Base-by-base conservation (phyloP, 1,140 invertebrate species). In the Drosophila pruinosa region DNA sequence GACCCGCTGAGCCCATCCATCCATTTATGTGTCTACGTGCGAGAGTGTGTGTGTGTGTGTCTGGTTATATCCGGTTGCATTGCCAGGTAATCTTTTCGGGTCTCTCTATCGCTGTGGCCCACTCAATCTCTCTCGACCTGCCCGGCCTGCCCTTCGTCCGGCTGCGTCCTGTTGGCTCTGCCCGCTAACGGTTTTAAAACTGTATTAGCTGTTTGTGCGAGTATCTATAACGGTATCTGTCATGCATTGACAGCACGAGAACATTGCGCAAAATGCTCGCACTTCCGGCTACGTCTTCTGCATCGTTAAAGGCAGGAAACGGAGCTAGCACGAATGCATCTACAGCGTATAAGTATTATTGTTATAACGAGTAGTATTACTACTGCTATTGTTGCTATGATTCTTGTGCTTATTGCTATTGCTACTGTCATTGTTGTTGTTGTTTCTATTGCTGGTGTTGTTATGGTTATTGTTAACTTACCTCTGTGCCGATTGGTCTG, bases 401-500 rank as follows among this genome's bases (percentile, higher is more conserved):
- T 56, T 48, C 21, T 4, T n/a, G n/a, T n/a, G n/a, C n/a, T 39
- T 31, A 41, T 24, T 28, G 19, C 4, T 45, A 19, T 31, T 39
- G n/a, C 4, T 1, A 3, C 45, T 10, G 15, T 8, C 19, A 8
- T 52, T 36, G 17, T 38, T 43, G 43, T 50, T 48, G 65, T 26
- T 56, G 38, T 63, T 54, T 54, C 56, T 70, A 21, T 70, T 24
- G 14, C 10, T 45, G 41, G 8, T 24, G 14, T 38, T 14, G 14
- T 43, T 24, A 22, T 17, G 4, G 28, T 59, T 59, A 17, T n/a
- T 6, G 7, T 69, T 19, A 38, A 94, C 97, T 97, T 94, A 99
- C 98, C 98, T 98, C 98, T 97, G 94, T 99, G 99, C 93, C 99
- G 96, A 94, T 99, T 99, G 88, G 99, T 99, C 92, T 99, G 97